Evolutionary conservation across 1,140 invertebrate genomes (phyloP).

Genomic region (Heliothis subflexa): DNA sequence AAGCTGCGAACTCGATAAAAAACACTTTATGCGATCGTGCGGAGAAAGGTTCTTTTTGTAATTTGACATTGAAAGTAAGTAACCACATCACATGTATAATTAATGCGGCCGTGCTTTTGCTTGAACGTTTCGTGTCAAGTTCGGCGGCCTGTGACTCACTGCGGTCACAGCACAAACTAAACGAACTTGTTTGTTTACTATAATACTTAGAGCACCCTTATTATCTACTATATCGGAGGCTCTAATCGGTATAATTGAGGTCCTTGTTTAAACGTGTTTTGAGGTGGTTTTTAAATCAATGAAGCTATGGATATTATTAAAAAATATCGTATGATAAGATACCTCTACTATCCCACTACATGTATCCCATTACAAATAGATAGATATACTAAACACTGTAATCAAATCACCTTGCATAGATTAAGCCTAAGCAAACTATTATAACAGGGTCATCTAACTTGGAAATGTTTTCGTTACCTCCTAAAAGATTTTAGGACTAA

Average conservation of each 20-base stretch:
- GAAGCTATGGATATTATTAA: not conserved
- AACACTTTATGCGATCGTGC: not conserved
- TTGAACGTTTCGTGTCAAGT: conserved; percentile 36
- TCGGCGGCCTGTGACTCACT: conserved; percentile 36
- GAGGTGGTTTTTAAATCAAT: not conserved
- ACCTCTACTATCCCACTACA: no score
- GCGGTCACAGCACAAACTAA: not conserved
- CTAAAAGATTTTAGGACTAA: no score
- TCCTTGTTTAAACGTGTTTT: not conserved
- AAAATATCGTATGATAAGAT: not conserved
- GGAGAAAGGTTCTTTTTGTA: conserved; percentile 22
- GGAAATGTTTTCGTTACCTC: no score
- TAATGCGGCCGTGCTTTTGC: conserved; percentile 9
- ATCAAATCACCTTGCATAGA: not conserved
- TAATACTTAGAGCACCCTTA: conserved; percentile 21
- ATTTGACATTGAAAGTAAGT: conserved; percentile 20
- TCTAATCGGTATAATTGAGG: conserved; percentile 21
- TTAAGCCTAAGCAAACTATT: not conserved
- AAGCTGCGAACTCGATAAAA: conserved; percentile 5
- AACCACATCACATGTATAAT: conserved; percentile 6
- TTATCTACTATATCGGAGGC: conserved; percentile 9
- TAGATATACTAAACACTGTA: not conserved
- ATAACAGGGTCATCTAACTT: not conserved
- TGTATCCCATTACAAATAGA: no score
- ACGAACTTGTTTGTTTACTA: conserved; percentile 38